Conservation (phyloP, 2,888 invertebrate species). For the Dugesia japonica region DNA sequence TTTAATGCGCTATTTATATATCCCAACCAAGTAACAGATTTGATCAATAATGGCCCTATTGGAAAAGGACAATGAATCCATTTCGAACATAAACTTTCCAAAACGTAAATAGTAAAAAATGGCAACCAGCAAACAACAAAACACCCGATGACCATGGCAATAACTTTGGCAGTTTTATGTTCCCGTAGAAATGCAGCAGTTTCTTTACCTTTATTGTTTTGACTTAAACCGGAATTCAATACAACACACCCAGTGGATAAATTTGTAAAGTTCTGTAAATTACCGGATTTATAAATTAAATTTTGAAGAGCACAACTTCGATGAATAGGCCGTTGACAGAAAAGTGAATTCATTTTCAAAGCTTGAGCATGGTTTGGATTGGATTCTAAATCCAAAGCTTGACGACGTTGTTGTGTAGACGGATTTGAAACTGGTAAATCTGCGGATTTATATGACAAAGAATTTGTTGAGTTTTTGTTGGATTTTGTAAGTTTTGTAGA, state of each 20-base stretch:
- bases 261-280: background rate
- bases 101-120: constrained; percentile 22
- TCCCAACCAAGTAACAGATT: constrained; percentile 16
- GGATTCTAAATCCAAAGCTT: background rate
- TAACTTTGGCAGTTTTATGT: constrained; percentile 16
- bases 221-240: background rate
- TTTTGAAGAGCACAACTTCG: constrained; percentile 10
- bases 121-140: constrained; percentile 9
- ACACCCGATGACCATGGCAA: constrained; percentile 12
- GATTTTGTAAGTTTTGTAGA: background rate
- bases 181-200: background rate
- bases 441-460: background rate
- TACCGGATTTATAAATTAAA: constrained; percentile 9
- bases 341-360: background rate
- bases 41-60: background rate
- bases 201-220: background rate
- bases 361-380: background rate
- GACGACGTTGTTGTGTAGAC: too few relatives aligned
- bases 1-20: constrained; percentile 10
- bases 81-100: background rate
- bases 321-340: background rate
- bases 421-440: background rate
- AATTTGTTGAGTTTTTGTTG: background rate
- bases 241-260: background rate
- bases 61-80: background rate